phyloP scores from a whole-genome alignment of 1,140 invertebrate genomes.

The Saccostrea glomerata region DNA sequence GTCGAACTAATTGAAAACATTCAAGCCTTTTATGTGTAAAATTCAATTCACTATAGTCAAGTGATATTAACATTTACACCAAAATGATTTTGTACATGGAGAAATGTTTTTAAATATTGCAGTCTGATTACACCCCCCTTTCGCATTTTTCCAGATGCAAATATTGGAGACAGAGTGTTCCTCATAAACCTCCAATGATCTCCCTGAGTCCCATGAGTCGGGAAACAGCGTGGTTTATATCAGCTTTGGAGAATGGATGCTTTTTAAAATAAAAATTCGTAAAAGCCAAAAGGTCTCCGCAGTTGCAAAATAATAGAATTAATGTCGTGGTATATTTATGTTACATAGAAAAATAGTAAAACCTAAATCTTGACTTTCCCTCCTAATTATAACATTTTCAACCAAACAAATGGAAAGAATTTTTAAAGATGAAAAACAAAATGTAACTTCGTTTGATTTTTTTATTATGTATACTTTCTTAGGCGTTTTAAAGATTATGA shows the following conservation, averaged over 20 bases:
- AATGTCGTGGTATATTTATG: too few relatives aligned
- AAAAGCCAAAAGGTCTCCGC: too few relatives aligned
- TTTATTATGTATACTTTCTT: too few relatives aligned
- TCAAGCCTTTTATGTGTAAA: background rate
- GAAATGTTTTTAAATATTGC: background rate
- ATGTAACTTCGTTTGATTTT: background rate
- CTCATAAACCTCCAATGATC: constrained; percentile 43
- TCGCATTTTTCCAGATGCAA: constrained; percentile 48
- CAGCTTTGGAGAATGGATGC: background rate
- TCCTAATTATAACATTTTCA: too few relatives aligned
- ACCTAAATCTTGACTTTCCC: too few relatives aligned
- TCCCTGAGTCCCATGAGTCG: background rate
- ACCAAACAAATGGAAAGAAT: too few relatives aligned
- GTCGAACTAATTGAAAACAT: background rate
- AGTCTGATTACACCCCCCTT: background rate
- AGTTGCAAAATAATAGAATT: too few relatives aligned
- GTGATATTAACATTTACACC: too few relatives aligned
- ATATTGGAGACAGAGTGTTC: constrained; percentile 22
- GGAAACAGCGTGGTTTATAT: background rate
- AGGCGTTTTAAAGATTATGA: too few relatives aligned
- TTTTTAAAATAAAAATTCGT: background rate
- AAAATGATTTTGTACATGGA: too few relatives aligned
- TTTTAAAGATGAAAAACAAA: background rate
- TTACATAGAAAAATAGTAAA: too few relatives aligned
- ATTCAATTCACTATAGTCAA: too few relatives aligned